Conservation (phyloP, 1,140 invertebrate genomes). For the Mercenaria mercenaria region DNA sequence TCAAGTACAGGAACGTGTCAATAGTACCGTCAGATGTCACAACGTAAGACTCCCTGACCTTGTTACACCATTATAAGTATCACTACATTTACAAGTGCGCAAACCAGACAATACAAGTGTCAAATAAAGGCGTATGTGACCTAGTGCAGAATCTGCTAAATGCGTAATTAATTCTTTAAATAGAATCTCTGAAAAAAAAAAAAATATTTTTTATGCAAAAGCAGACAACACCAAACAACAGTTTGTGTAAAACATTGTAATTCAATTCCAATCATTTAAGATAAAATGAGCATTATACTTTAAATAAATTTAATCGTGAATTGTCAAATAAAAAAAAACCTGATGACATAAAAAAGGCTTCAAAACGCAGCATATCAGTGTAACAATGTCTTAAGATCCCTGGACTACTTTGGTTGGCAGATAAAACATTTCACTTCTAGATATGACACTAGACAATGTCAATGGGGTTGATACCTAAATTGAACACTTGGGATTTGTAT, state of each 20-base stretch:
- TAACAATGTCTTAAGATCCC: constrained; percentile 50
- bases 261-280: too few relatives aligned
- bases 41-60: background rate
- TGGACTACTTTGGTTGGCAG: constrained; percentile 48
- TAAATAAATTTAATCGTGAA: too few relatives aligned
- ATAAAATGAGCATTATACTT: too few relatives aligned
- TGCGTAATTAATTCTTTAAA: background rate
- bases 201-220: too few relatives aligned
- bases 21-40: background rate
- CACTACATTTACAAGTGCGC: background rate
- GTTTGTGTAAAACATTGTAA: too few relatives aligned
- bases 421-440: constrained; percentile 54
- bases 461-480: constrained; percentile 53
- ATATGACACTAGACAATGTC: constrained; percentile 44
- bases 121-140: constrained; percentile 3
- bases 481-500: constrained; percentile 47
- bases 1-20: background rate
- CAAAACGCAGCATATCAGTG: constrained; percentile 28
- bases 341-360: constrained; percentile 3
- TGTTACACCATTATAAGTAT: constrained; percentile 10
- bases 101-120: constrained; percentile 31
- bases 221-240: too few relatives aligned
- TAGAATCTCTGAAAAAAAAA: background rate
- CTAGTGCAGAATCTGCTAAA: background rate
- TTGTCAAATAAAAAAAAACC: background rate